Conservation (phyloP, 2,888 invertebrate species). For the Tetragnatha montana region DNA sequence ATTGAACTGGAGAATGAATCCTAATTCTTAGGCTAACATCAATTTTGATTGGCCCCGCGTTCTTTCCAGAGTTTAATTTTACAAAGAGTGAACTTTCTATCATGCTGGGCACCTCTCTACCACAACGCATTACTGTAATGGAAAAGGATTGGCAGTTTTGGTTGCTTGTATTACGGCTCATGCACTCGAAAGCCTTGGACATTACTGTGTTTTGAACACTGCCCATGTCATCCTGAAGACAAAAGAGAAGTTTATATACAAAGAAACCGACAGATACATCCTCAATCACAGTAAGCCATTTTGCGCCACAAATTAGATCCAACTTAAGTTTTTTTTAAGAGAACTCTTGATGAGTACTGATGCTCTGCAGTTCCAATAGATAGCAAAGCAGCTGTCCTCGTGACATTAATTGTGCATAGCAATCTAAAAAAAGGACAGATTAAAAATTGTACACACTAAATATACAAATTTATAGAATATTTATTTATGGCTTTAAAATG, state of each 20-base stretch:
- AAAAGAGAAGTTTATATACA: slow-evolving; percentile 66
- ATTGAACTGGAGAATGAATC: neutral
- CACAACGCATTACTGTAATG: neutral
- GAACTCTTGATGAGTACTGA: slow-evolving; percentile 42
- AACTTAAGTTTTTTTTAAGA: slow-evolving; percentile 52
- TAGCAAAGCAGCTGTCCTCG: slow-evolving; percentile 57
- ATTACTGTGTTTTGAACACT: slow-evolving; percentile 37
- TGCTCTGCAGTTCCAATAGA: slow-evolving; percentile 52
- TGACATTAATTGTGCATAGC: slow-evolving; percentile 57
- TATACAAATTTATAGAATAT: neutral
- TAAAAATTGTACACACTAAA: neutral
- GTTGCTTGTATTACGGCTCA: slow-evolving; percentile 35
- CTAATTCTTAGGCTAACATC: neutral
- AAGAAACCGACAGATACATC: slow-evolving; percentile 58
- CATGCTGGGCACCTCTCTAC: neutral
- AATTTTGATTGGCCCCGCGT: neutral
- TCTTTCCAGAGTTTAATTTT: neutral
- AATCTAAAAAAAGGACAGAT: slow-evolving; percentile 39
- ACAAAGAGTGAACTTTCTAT: neutral
- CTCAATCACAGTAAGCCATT: slow-evolving; percentile 71
- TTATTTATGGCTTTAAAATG: neutral
- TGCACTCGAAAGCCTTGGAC: slow-evolving; percentile 36
- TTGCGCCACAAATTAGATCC: slow-evolving; percentile 59
- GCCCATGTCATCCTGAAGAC: slow-evolving; percentile 44
- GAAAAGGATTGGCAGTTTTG: slow-evolving; percentile 62